Evolutionary conservation across 1,140 invertebrate genomes (phyloP).

Genomic region (Anastrepha obliqua): DNA sequence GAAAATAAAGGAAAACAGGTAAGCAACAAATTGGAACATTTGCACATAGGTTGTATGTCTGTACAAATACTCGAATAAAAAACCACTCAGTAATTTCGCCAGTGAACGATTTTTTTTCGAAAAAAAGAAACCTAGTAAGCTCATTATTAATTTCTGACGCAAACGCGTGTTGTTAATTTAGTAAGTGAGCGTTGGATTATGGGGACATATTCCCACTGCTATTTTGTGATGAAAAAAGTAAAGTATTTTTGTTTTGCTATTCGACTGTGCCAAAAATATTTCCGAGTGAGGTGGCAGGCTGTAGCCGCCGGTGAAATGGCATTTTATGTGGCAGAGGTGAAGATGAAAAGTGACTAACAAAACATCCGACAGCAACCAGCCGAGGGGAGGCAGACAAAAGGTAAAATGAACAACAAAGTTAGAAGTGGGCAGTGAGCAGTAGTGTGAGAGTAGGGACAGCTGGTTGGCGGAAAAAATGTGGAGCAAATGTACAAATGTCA

Average conservation of each 20-base stretch:
- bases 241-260: no score
- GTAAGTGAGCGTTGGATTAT: background rate
- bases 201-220: background rate
- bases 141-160: slow-evolving; percentile 55
- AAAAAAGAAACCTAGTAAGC: slow-evolving; percentile 37
- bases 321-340: slow-evolving; percentile 10
- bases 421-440: no score
- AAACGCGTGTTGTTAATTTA: slow-evolving; percentile 36
- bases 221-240: background rate
- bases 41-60: no score
- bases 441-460: background rate
- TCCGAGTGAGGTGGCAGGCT: background rate
- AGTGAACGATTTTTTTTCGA: slow-evolving; percentile 31
- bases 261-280: background rate
- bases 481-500: slow-evolving; percentile 46
- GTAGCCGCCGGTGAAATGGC: slow-evolving; percentile 9
- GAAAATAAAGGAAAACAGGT: background rate
- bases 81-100: background rate
- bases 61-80: no score
- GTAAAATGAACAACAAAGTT: background rate
- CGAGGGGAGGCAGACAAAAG: background rate
- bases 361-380: background rate
- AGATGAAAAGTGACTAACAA: background rate
- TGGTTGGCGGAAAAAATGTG: slow-evolving; percentile 16
- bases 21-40: background rate